Evolutionary conservation across 2,113 vertebrate species (phyloP), one percentile per base, ranked within the genome.

Genomic region (Centropristis striata): DNA sequence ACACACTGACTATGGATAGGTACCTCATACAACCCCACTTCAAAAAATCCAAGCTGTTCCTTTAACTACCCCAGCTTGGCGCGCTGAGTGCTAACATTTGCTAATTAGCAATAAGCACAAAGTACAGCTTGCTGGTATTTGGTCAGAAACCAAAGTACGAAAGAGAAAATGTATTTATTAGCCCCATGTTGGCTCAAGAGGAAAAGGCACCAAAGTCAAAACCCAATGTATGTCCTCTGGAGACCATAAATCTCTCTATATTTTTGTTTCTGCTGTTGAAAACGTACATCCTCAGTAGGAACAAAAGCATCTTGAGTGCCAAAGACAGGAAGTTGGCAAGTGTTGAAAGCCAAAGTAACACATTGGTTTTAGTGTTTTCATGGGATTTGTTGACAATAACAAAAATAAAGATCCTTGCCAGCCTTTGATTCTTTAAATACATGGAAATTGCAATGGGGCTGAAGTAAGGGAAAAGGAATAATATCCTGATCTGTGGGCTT

Each of bases 401-500:
- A 44, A 37, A 77, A 32, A 27, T n/a, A 46, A 0, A 44, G 25
- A n/a, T 28, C 18, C 54, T 21, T 0, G 28, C 14, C 47, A 51
- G 9, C 57, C 3, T 32, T 27, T n/a, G n/a, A 23, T 69, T 0
- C 21, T 41, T 69, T 20, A 5, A 47, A 69, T n/a, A 37, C 49
- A 50, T 28, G 11, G 51, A 66, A 55, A 57, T 25, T 57, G n/a
- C 37, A 2, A 64, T 25, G 20, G 13, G 8, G 6, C 20, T 53
- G 9, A 18, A 55, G 39, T 70, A 53, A 36, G 71, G 46, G 36
- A 28, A 82, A 61, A 23, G 23, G 8, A 63, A n/a, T 25, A 28
- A 21, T 16, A 50, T 55, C 42, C 72, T 58, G 36, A 44, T 64
- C 37, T 32, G 23, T 36, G 21, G 36, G 60, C 55, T 75, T 51